These are phyloP conservation scores for Caenorhabditis latens DNA, from an alignment of 1,140 invertebrate genomes.

Conservation along the genomic window DNA sequence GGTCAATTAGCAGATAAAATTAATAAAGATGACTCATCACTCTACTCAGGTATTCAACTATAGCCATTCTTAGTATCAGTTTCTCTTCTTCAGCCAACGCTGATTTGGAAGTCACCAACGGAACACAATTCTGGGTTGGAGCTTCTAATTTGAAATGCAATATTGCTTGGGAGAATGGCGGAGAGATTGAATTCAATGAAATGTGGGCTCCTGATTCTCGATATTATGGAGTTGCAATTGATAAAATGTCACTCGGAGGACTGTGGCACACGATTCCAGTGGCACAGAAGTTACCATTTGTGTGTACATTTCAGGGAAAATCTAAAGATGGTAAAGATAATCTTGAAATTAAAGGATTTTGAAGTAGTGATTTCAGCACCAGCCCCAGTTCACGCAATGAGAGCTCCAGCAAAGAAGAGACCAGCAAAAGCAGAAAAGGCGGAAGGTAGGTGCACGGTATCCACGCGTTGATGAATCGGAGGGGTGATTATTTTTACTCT, in stretches of 20 bases:
- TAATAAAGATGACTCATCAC: conserved; percentile 34
- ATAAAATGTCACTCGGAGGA: conserved; percentile 37
- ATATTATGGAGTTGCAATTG: conserved; percentile 48
- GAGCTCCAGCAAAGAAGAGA: conserved; percentile 31
- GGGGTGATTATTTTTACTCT: no score
- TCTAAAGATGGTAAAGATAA: conserved; percentile 5
- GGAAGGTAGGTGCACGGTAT: not conserved
- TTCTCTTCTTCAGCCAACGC: conserved; percentile 9
- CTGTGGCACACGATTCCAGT: conserved; percentile 31
- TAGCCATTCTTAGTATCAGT: not conserved
- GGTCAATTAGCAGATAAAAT: conserved; percentile 49
- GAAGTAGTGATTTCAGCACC: not conserved
- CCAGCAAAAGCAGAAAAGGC: not conserved
- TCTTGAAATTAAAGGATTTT: not conserved
- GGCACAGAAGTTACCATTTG: conserved; percentile 28
- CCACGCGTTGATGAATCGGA: no score
- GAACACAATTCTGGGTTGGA: conserved; percentile 29
- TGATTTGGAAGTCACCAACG: conserved; percentile 21
- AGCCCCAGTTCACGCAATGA: conserved; percentile 35
- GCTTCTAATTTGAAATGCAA: conserved; percentile 42
- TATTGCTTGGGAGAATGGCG: conserved; percentile 33
- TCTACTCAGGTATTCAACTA: conserved; percentile 10
- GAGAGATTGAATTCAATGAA: conserved; percentile 38
- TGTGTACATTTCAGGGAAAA: conserved; percentile 48
- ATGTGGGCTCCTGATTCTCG: conserved; percentile 41